phyloP scores from a whole-genome alignment of 2,888 invertebrate genomes.

The Diogma glabrata region DNA sequence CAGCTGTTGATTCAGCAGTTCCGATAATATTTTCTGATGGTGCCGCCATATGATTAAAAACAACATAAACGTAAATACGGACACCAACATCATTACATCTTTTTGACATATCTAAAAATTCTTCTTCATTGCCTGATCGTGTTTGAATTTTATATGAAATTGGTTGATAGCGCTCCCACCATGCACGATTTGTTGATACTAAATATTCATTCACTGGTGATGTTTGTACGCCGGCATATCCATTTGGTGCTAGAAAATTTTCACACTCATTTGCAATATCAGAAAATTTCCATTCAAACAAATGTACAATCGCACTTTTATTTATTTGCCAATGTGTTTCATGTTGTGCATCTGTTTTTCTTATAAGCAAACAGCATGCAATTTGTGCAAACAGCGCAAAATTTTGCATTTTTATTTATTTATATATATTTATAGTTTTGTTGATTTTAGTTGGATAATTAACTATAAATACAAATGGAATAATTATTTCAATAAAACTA shows the following conservation, averaged over 20 bases:
- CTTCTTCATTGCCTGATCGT: conserved; percentile 57
- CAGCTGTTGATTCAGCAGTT: conserved; percentile 33
- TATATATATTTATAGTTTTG: too few relatives aligned
- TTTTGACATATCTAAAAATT: conserved; percentile 62
- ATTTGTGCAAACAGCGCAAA: too few relatives aligned
- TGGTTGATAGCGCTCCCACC: conserved; percentile 80
- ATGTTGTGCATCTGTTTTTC: too few relatives aligned
- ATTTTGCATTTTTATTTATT: too few relatives aligned
- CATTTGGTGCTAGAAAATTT: conserved; percentile 50
- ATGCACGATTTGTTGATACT: conserved; percentile 41
- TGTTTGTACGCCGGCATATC: conserved; percentile 46
- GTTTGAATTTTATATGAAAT: conserved; percentile 61
- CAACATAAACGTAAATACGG: conserved; percentile 60
- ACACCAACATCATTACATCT: conserved; percentile 68
- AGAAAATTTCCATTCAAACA: conserved; percentile 62
- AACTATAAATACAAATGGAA: too few relatives aligned
- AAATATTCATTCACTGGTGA: conserved; percentile 40
- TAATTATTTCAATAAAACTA: too few relatives aligned
- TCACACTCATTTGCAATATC: conserved; percentile 62
- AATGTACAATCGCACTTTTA: conserved; percentile 45
- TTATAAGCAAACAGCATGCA: too few relatives aligned
- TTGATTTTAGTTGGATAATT: too few relatives aligned
- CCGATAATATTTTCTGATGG: conserved; percentile 25
- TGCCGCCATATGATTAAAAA: conserved; percentile 67
- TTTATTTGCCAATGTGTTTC: conserved; percentile 38